Base-by-base conservation (phyloP, 2,888 invertebrate species). In the Plagodis pulveraria region DNA sequence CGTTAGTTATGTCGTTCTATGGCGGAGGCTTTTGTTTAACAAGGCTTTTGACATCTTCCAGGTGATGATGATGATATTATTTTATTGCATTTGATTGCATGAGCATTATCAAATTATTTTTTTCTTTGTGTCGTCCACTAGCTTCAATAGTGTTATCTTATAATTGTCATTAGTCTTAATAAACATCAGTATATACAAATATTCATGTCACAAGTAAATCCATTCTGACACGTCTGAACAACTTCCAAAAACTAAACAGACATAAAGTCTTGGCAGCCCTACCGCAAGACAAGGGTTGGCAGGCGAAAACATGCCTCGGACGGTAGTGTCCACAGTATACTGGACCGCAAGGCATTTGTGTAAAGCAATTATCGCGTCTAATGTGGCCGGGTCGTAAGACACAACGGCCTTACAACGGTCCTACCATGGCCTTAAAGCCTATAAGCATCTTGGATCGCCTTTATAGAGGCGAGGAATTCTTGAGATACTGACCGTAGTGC, bases 331-430 rank as follows among this genome's bases (percentile, higher is more conserved):
- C 72, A 70, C 70, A 67, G 69, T 70, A 71, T 73, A 68, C 71
- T 67, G 67, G 65, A 76, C 77, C 78, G 76, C 75, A 76, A 75
- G 81, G 85, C 82, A 87, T 87, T 81, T 83, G 84, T 81, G 83
- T 87, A 86, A 86, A 86, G 87, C 87, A 87, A 89, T 90, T 89
- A 91, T 82, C 86, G 83, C 81, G 74, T 83, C 76, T 85, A 87
- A 86, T 86, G 84, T 84, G 82, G 80, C 77, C 74, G 67, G 71
- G 70, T 72, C 81, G 74, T 77, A 77, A 83, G 82, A 81, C 76
- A 65, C 67, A 62, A 55, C 58, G 48, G 60, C 65, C 68, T 63
- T 54, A 58, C 60, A 58, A 65, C 57, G 57, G 52, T 41, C 58
- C 54, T 62, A 50, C 58, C 58, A 58, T 58, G 58, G 53, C 46